Evolutionary conservation across 2,113 vertebrate species (phyloP).

Genomic region (Onychorhynchus coronatus): DNA sequence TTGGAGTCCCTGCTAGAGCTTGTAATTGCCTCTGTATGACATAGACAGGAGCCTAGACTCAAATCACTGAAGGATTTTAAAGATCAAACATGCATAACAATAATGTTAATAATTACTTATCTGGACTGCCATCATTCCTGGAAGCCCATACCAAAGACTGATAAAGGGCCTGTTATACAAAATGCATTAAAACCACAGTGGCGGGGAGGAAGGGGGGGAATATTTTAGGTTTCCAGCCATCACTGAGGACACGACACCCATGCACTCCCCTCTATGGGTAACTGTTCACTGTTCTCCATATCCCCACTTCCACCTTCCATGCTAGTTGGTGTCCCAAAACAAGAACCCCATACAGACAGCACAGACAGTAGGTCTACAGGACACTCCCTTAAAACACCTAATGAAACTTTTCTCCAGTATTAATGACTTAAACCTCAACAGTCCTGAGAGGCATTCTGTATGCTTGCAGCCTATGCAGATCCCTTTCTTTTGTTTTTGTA

Average conservation of each 20-base stretch:
- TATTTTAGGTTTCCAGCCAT: background rate
- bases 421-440: background rate
- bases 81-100: background rate
- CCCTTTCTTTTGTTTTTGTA: background rate
- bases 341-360: background rate
- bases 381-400: background rate
- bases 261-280: background rate
- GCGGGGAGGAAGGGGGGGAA: background rate
- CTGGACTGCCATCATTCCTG: background rate
- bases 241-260: rapidly evolving
- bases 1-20: background rate
- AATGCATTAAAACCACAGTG: background rate
- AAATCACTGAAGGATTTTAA: background rate
- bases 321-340: rapidly evolving
- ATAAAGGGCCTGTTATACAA: background rate
- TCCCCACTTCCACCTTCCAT: background rate
- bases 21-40: background rate
- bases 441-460: background rate
- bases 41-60: background rate
- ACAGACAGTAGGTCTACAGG: background rate
- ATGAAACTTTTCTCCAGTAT: background rate
- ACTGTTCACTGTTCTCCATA: background rate
- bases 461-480: background rate
- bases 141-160: background rate
- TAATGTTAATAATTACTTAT: background rate